Evolutionary conservation across 2,888 invertebrate species (phyloP).

Genomic region (Himalopsyche tibetana): DNA sequence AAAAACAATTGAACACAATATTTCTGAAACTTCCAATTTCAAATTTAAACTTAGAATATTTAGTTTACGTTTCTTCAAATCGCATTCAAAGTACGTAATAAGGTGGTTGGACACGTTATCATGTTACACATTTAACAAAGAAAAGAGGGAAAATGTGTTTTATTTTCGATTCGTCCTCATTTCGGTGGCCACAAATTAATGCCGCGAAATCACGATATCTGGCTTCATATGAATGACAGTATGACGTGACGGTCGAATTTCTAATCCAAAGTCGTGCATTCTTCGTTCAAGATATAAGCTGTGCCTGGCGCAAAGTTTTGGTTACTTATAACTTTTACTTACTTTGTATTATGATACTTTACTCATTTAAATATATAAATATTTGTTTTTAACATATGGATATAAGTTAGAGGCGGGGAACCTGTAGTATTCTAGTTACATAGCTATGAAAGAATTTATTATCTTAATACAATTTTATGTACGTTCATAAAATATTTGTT

Average conservation of each 20-base stretch:
- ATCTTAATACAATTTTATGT: background rate
- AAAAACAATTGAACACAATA: background rate
- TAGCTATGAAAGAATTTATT: too few species aligned
- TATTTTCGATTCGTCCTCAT: conserved; percentile 23
- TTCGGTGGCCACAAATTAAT: background rate
- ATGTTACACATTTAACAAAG: background rate
- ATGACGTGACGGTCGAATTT: conserved; percentile 19
- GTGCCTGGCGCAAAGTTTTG: background rate
- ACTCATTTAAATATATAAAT: too few species aligned
- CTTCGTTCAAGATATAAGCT: background rate
- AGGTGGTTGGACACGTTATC: background rate
- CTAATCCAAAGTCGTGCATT: conserved; percentile 27
- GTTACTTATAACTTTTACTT: background rate
- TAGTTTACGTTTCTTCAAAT: background rate
- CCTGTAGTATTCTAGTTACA: too few species aligned
- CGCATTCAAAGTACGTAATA: background rate
- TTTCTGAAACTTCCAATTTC: too few species aligned
- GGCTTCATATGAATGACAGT: background rate
- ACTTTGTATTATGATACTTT: too few species aligned
- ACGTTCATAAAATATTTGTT: background rate
- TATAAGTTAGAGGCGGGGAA: too few species aligned
- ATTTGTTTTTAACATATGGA: too few species aligned
- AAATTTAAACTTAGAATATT: background rate
- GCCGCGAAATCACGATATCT: background rate
- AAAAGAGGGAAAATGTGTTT: conserved; percentile 8